These are phyloP conservation scores for Cyanistes caeruleus DNA, from an alignment of 2,113 vertebrate species.

Conservation along the genomic window DNA sequence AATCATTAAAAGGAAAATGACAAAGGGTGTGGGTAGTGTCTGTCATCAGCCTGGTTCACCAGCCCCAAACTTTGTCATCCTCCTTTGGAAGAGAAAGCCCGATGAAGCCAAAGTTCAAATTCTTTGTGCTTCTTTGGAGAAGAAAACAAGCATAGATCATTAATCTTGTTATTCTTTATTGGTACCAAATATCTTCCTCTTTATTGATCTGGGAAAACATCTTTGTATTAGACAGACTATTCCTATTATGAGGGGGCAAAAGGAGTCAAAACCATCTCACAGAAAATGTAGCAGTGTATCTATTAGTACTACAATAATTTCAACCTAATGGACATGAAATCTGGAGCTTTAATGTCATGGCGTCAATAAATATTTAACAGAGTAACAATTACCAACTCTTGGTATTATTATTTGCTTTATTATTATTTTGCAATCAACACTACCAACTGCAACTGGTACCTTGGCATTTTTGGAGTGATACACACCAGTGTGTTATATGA, in stretches of 20 bases:
- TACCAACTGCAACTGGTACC: not conserved
- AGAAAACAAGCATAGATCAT: not conserved
- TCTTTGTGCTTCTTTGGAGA: not conserved
- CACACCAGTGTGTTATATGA: not conserved
- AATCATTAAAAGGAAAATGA: constrained; percentile 49
- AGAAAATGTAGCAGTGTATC: not conserved
- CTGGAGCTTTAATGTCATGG: not conserved
- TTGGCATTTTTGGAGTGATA: not conserved
- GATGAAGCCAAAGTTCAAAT: not conserved
- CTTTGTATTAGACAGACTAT: not conserved
- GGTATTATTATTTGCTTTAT: not conserved
- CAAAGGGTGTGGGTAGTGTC: not conserved
- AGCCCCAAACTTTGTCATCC: not conserved
- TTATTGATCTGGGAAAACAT: not conserved
- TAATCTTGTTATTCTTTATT: not conserved
- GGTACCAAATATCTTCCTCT: not conserved
- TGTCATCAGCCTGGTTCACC: not conserved
- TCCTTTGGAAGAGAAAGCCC: not conserved
- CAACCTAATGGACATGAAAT: not conserved
- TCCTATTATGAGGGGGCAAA: not conserved
- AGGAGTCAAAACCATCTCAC: not conserved
- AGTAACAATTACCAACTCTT: not conserved
- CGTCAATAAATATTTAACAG: not conserved
- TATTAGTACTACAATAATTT: not conserved
- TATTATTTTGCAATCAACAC: not conserved